Base-by-base conservation (phyloP, 2,797 vertebrate genomes). In the Melanitta fusca region DNA sequence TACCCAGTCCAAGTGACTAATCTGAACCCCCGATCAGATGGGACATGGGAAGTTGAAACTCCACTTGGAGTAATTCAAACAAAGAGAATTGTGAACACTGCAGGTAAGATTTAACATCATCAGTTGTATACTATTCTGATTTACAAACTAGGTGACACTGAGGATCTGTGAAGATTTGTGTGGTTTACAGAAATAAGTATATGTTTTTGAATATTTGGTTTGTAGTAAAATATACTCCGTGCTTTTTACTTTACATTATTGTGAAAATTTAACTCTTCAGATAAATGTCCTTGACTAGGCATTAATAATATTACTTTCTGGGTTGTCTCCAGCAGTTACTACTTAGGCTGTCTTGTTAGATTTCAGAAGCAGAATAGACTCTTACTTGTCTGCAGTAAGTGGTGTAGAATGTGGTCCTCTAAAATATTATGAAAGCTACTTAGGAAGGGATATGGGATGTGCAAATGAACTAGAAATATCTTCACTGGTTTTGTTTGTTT, bases 31-130 rank as follows among this genome's bases (percentile, higher is more conserved):
- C 98, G 93, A 43, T 51, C 98, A 6, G 99, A 99, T 24, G 99
- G 99, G 38, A 98, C 97, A 5, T 99, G 99, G 99, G 98, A 99
- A 8, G 98, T 99, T 94, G 98, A 98, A 98, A 99, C 99, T 10
- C 98, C 98, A 61, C 98, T 99, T 32, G 99, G 99, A 81, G 98
- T 97, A 70, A 97, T 99, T 89, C 97, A 84, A 9, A 98, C 99
- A n/a, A 99, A 99, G 36, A 98, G 99, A 89, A 97, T 99, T 57
- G 99, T 99, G 85, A 99, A 99, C 75, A 92, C 99, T 58, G 97
- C 99, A 98, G 99, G 99, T 99, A 95, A 93, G 98, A 54, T 49
- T 94, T 70, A 19, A 58, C 19, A 56, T 18, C 58, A 58, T 28
- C n/a, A 65, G 89, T 85, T 85, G 15, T 36, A 36, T 54, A 24